These are phyloP conservation scores for Aphelenchoides bicaudatus DNA, from an alignment of 2,888 invertebrate genomes.

Conservation along the genomic window DNA sequence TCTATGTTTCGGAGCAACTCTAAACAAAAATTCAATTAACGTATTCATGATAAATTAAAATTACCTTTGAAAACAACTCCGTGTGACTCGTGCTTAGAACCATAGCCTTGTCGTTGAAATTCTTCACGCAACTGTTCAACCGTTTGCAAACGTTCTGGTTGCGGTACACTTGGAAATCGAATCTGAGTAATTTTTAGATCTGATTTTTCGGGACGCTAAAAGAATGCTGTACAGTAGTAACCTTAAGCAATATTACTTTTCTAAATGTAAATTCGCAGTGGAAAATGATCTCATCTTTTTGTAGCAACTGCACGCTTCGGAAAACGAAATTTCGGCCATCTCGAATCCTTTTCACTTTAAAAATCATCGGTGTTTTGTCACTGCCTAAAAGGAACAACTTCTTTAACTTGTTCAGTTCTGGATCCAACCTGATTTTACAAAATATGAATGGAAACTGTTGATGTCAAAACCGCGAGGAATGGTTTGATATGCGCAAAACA, in stretches of 20 bases:
- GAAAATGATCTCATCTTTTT: slow-evolving; percentile 25
- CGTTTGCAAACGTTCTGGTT: slow-evolving; percentile 37
- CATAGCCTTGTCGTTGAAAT: slow-evolving; percentile 34
- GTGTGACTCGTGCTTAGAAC: neutral
- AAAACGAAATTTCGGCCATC: slow-evolving; percentile 49
- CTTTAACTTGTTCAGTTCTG: slow-evolving; percentile 1
- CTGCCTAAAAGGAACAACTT: slow-evolving; percentile 30
- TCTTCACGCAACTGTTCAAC: slow-evolving; percentile 39
- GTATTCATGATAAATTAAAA: too few species aligned
- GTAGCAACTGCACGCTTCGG: slow-evolving; percentile 47
- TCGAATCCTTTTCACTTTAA: slow-evolving; percentile 44
- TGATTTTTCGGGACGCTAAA: slow-evolving; percentile 13
- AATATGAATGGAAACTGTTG: slow-evolving; percentile 50
- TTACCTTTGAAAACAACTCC: slow-evolving; percentile 26
- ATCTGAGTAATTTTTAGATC: slow-evolving; percentile 22
- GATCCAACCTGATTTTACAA: slow-evolving; percentile 41
- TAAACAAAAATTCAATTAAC: too few species aligned
- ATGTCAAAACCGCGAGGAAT: slow-evolving; percentile 47
- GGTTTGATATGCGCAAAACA: slow-evolving; percentile 46
- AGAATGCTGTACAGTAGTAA: neutral
- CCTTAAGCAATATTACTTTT: slow-evolving; percentile 37
- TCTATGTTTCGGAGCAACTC: slow-evolving; percentile 42
- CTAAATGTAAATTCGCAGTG: slow-evolving; percentile 48
- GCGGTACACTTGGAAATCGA: slow-evolving; percentile 40
- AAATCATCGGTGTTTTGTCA: slow-evolving; percentile 42